Conservation (phyloP, 2,888 invertebrate species). For the Lutraria lutraria region DNA sequence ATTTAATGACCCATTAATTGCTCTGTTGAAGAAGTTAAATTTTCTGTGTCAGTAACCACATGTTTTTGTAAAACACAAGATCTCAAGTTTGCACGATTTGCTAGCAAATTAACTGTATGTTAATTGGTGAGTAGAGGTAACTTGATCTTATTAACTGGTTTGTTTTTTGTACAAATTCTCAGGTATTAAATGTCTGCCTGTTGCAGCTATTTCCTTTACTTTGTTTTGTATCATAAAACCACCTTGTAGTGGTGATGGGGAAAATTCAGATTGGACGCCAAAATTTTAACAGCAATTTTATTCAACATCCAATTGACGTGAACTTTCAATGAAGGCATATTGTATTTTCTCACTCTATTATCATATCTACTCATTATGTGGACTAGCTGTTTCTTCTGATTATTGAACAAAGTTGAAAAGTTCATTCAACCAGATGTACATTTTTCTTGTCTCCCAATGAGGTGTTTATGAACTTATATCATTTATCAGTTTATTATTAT, state of each 20-base stretch:
- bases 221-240: not conserved
- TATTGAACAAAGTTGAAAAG: not conserved
- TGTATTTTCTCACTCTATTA: not conserved
- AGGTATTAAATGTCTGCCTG: not conserved
- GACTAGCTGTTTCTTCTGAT: not conserved
- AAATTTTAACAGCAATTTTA: not conserved
- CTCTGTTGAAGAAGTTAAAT: not conserved
- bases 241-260: not conserved
- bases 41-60: not conserved
- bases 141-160: not conserved
- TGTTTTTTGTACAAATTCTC: not conserved
- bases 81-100: not conserved
- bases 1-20: not conserved
- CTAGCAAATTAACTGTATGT: not conserved
- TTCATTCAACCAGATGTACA: not conserved
- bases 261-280: not conserved
- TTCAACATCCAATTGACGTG: not conserved
- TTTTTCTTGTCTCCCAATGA: not conserved
- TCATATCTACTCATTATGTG: not conserved
- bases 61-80: not conserved
- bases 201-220: slow-evolving; percentile 5
- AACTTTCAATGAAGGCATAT: not conserved
- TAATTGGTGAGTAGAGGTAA: not conserved
- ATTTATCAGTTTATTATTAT: no score
- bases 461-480: no score